A percentile compares a stretch with the other conserved stretches of the same genome.
These are phyloP conservation scores for Ectobius pallidus DNA, from an alignment of 2,888 invertebrate species.

Conservation along the genomic window DNA sequence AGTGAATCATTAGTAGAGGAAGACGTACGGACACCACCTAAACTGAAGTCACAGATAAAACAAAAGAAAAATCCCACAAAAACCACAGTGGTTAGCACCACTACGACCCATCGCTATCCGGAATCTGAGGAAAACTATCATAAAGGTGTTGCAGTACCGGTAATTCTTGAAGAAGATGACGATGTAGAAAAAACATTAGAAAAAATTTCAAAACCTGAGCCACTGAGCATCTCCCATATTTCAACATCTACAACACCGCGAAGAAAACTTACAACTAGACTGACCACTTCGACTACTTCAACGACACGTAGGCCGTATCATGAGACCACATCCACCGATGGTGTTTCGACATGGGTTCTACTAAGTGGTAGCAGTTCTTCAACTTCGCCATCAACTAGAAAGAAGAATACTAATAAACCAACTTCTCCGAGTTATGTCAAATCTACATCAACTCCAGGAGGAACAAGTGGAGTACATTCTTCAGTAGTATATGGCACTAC, in stretches of 20 bases:
- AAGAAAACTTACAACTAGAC: background rate
- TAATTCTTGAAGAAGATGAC: constrained; percentile 63
- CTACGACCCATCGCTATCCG: background rate
- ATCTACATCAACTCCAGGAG: background rate
- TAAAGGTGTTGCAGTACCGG: constrained; percentile 67
- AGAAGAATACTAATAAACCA: constrained; percentile 38
- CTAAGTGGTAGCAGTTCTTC: constrained; percentile 59
- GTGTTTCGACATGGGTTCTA: constrained; percentile 79
- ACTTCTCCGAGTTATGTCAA: constrained; percentile 29
- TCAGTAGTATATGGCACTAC: constrained; percentile 10
- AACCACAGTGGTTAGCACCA: background rate
- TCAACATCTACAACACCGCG: background rate
- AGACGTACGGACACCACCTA: constrained; percentile 69
- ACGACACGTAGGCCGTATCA: constrained; percentile 52
- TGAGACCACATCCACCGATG: constrained; percentile 56
- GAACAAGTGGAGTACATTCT: background rate
- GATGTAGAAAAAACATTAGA: constrained; percentile 31
- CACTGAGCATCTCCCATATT: background rate
- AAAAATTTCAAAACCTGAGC: background rate
- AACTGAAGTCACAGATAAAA: constrained; percentile 59
- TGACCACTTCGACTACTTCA: background rate
- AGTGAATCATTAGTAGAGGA: constrained; percentile 52
- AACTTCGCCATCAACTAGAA: constrained; percentile 35
- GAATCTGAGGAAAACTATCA: constrained; percentile 14
- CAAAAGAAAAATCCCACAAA: constrained; percentile 50